A percentile compares a stretch with the other conserved stretches of the same genome.
Evolutionary conservation across 2,888 invertebrate genomes (phyloP).

Genomic region (Chironomus riparius): DNA sequence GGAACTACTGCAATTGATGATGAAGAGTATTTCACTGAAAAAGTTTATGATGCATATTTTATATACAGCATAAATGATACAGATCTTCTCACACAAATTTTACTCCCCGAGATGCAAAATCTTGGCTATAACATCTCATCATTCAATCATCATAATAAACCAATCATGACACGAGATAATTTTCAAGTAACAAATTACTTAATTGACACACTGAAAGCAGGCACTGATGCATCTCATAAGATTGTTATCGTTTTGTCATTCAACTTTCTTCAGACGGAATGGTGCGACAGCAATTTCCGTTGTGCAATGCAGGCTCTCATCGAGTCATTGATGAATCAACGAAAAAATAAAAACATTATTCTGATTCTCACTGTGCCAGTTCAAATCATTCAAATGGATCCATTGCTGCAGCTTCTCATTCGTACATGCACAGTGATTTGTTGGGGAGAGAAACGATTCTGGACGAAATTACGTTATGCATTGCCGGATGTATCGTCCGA

Average conservation of each 20-base stretch:
- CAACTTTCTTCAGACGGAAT: slow-evolving; percentile 72
- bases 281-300: slow-evolving; percentile 72
- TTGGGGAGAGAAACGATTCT: slow-evolving; percentile 78
- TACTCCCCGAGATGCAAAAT: slow-evolving; percentile 65
- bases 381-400: slow-evolving; percentile 62
- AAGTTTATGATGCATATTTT: slow-evolving; percentile 79
- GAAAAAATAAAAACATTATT: slow-evolving; percentile 45
- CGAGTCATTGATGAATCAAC: slow-evolving; percentile 45
- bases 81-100: slow-evolving; percentile 58
- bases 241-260: slow-evolving; percentile 73
- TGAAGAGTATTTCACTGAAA: slow-evolving; percentile 43
- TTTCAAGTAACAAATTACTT: slow-evolving; percentile 36
- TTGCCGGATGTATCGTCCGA: slow-evolving; percentile 65
- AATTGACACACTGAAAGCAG: slow-evolving; percentile 42
- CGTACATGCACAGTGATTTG: slow-evolving; percentile 62
- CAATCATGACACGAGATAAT: slow-evolving; percentile 29
- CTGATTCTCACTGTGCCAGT: slow-evolving; percentile 54
- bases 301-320: slow-evolving; percentile 68
- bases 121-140: slow-evolving; percentile 53
- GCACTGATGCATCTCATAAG: slow-evolving; percentile 54
- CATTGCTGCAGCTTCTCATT: slow-evolving; percentile 62
- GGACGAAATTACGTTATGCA: slow-evolving; percentile 76
- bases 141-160: slow-evolving; percentile 52
- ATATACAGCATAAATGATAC: slow-evolving; percentile 76
- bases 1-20: background rate